Percentiles rank a stretch among this genome's conserved stretches.
Evolutionary conservation across 2,888 invertebrate genomes (phyloP).

Genomic region (Vandiemenella viatica): DNA sequence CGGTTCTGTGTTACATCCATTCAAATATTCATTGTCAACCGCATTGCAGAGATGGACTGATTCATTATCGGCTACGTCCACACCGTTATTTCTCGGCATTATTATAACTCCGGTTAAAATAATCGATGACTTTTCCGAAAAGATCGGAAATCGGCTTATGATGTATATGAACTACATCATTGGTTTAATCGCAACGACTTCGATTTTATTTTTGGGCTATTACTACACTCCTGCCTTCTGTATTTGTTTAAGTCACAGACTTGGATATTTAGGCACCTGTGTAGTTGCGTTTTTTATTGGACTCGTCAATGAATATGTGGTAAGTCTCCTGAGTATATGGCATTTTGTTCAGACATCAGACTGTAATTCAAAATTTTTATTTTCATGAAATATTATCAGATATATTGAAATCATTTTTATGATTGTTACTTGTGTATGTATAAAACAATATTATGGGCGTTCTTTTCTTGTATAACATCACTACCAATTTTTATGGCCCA

Average conservation of each 20-base stretch:
- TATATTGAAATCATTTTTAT: no score
- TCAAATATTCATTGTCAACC: conserved; percentile 68
- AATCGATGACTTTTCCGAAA: conserved; percentile 57
- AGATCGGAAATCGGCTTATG: conserved; percentile 52
- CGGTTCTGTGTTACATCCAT: conserved; percentile 93
- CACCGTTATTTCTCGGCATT: conserved; percentile 45
- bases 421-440: no score
- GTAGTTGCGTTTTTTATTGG: conserved; percentile 26
- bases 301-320: conserved; percentile 25
- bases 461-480: no score
- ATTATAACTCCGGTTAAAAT: conserved; percentile 58
- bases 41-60: conserved; percentile 66
- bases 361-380: no score
- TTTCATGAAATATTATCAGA: no score
- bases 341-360: no score
- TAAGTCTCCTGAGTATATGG: no score
- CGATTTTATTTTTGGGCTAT: conserved; percentile 46
- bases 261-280: conserved; percentile 19
- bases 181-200: conserved; percentile 27
- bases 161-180: conserved; percentile 48
- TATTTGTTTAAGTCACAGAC: conserved; percentile 40
- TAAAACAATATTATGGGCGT: no score
- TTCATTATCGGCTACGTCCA: conserved; percentile 46
- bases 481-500: no score
- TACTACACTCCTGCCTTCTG: conserved; percentile 53